Evolutionary conservation across 2,113 vertebrate species (phyloP).

Genomic region (Peucedramus taeniatus): DNA sequence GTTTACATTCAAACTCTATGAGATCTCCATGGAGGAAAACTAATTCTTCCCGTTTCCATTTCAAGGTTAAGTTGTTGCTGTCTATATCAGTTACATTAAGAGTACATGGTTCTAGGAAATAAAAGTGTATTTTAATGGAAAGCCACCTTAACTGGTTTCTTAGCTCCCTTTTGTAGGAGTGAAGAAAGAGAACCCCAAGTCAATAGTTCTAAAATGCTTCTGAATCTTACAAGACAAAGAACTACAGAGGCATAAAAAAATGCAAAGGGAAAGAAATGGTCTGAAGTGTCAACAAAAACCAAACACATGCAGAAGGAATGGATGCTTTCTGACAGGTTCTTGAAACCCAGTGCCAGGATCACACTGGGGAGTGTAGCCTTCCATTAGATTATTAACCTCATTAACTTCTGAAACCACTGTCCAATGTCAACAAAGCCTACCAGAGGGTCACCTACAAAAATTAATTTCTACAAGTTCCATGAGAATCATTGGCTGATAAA

Average conservation of each 20-base stretch:
- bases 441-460: neutral
- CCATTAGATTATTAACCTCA: neutral
- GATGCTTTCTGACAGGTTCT: neutral
- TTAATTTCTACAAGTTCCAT: neutral
- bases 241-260: neutral
- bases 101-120: slow-evolving; percentile 70
- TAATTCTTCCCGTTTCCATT: slow-evolving; percentile 67
- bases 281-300: neutral
- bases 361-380: neutral
- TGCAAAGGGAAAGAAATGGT: neutral
- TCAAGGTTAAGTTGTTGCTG: slow-evolving; percentile 66
- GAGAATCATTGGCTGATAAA: neutral
- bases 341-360: neutral
- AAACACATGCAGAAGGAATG: neutral
- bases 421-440: neutral
- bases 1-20: slow-evolving; percentile 74
- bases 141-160: neutral
- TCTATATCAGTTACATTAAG: slow-evolving; percentile 26
- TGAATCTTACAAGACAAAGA: neutral
- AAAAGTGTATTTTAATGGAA: neutral
- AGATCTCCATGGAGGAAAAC: slow-evolving; percentile 73
- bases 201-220: neutral
- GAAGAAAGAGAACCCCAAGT: neutral
- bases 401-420: neutral
- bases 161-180: neutral